Base-by-base conservation (phyloP, 2,888 invertebrate genomes). In the Andrena flavipes region DNA sequence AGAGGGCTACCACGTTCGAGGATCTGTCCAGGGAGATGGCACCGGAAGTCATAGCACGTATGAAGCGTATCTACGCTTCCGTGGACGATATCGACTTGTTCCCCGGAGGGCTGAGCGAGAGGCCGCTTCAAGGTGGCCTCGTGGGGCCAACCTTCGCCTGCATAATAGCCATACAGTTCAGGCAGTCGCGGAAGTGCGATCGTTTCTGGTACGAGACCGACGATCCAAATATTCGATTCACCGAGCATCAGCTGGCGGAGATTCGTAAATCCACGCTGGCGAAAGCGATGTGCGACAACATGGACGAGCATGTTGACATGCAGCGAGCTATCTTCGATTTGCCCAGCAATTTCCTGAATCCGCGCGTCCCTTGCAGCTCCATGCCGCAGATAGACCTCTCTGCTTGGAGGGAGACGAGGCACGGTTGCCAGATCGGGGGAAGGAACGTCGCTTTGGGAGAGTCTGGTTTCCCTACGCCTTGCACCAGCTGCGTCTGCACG, bases 11-110 rank as follows among this genome's bases (percentile, higher is more conserved):
- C 0, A 96, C 95, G 0, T 99, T 99, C 94, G 97, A 98, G 72
- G 99, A 99, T 93, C 94, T 99, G 29, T 95, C 96, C 0, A 96
- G 98, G 68, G 98, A 98, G 94, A 97, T 99, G 90, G 97, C 98
- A 30, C 96, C 96, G 80, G 97, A 98, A 94, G 97, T 97, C 20
- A 97, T 97, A 88, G 96, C 96, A 0, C 95, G 96, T 93, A 95
- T 98, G 91, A 97, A 97, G 94, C 95, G 97, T 79, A 96, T 98
- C 82, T 98, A 98, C 93, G 96, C 97, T 0, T 97, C 97, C 2
- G 99, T 99, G 0, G 99, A 99, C 91, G 99, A 99, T 93, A 98
- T 99, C 76, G 98, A 99, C 94, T 95, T 99, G 2, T 99, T 99
- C 96, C 98, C 99, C 0, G 99, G 99, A 29, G 98, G 98, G 2